These are phyloP conservation scores for Amphipyra tragopoginis DNA, from an alignment of 2,888 invertebrate genomes.

Conservation along the genomic window DNA sequence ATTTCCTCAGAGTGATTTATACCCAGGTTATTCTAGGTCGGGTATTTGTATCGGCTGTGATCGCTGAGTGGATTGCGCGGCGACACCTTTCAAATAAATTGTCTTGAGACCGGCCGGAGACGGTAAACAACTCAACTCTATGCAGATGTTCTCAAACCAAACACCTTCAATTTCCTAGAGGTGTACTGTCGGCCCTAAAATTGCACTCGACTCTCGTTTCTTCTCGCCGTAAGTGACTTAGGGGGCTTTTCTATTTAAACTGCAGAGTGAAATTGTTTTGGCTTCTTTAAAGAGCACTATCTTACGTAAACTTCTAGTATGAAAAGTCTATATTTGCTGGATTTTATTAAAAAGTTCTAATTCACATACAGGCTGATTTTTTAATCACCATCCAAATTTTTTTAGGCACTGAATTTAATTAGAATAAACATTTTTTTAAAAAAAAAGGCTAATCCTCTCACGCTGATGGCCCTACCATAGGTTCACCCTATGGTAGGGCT, in stretches of 20 bases:
- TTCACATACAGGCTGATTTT: too few species aligned
- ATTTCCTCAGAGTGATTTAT: conserved; percentile 83
- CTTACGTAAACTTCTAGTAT: conserved; percentile 48
- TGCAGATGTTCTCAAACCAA: conserved; percentile 84
- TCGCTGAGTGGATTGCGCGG: conserved; percentile 86
- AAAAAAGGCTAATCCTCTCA: too few species aligned
- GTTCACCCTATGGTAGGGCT: too few species aligned
- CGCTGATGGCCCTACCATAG: too few species aligned
- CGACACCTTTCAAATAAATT: conserved; percentile 90
- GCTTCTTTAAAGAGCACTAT: conserved; percentile 62
- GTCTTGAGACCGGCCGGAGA: conserved; percentile 83
- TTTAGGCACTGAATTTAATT: too few species aligned
- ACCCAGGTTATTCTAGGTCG: conserved; percentile 75
- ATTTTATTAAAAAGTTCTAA: too few species aligned
- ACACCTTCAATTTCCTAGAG: conserved; percentile 80
- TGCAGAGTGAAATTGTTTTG: conserved; percentile 73
- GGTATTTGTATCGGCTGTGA: conserved; percentile 77
- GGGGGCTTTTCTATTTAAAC: conserved; percentile 76
- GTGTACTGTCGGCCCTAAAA: conserved; percentile 75
- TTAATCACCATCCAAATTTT: too few species aligned
- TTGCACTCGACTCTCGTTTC: conserved; percentile 75
- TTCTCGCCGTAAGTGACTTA: conserved; percentile 70
- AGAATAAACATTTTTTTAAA: too few species aligned
- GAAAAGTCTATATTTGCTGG: conserved; percentile 11
- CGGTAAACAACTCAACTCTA: conserved; percentile 86